phyloP scores from a whole-genome alignment of 2,113 vertebrate genomes.

The Zingel zingel region DNA sequence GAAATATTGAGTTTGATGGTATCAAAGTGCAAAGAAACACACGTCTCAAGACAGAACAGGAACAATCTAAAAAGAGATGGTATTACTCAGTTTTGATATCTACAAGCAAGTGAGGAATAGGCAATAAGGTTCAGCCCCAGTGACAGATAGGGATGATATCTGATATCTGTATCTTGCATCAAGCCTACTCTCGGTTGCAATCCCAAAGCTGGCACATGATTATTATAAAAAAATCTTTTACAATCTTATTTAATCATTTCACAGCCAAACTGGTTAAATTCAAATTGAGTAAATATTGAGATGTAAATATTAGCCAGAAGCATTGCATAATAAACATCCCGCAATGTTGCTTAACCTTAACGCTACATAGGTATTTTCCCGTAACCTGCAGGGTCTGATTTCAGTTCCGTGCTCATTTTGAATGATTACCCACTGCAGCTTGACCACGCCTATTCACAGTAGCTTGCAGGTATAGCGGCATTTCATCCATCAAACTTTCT shows the following conservation, averaged over 20 bases:
- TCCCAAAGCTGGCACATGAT: conserved; percentile 22
- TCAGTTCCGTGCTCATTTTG: conserved; percentile 12
- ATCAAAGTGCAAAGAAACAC: conserved; percentile 63
- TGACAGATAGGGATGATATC: conserved; percentile 58
- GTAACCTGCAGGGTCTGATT: conserved; percentile 17
- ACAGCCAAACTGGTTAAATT: conserved; percentile 25
- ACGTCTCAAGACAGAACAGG: conserved; percentile 54
- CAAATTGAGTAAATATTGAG: conserved; percentile 12
- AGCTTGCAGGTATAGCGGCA: conserved; percentile 36
- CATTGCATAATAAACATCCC: conserved; percentile 5
- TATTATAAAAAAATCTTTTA: not conserved
- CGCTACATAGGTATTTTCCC: conserved; percentile 12
- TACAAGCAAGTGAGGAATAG: conserved; percentile 53
- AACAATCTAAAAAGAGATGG: conserved; percentile 57
- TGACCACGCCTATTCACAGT: conserved; percentile 44
- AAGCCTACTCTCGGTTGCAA: conserved; percentile 9
- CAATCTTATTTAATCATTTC: conserved; percentile 20
- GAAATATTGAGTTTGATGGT: conserved; percentile 70
- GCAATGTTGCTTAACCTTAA: conserved; percentile 29
- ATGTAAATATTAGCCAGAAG: conserved; percentile 41
- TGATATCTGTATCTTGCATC: conserved; percentile 49
- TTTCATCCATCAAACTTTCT: conserved; percentile 53
- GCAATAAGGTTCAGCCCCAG: conserved; percentile 49
- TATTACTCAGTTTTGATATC: conserved; percentile 62
- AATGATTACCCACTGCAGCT: conserved; percentile 45